Base-by-base conservation (phyloP, 2,113 vertebrate genomes). In the Pyxicephalus adspersus region DNA sequence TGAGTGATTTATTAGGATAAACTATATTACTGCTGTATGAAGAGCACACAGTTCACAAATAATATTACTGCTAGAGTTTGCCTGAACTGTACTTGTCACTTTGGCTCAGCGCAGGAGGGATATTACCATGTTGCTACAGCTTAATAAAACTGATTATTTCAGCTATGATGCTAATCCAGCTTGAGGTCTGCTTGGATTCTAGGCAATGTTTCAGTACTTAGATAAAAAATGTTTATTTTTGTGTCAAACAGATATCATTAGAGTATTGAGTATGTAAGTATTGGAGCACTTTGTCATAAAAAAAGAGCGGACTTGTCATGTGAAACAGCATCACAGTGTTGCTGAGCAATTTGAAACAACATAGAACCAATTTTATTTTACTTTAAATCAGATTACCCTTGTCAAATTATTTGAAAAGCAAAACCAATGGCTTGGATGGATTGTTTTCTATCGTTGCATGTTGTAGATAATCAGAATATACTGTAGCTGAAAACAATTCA, bases 141-240 rank as follows among this genome's bases (percentile, higher is more conserved):
- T 74, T 74, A 58, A 74, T 74, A 74, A 74, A 60, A 74, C 13
- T 19, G 71, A 74, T 60, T 74, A 74, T 74, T 74, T 74, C 71
- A 74, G 71, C 71, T 7, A 34, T 74, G 71, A 74, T 60, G 71
- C 29, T 74, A 74, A 74, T 23, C 22, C 54, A 58, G 58, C 28
- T 60, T 74, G 71, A 74, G 58, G n/a, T 3, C 29, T 58, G 8
- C 55, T 38, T n/a, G n/a, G 58, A 29, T 60, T 74, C 20, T 8
- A 22, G 54, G 71, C 71, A 74, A n/a, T 60, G 18, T 73, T 29
- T 73, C 28, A 73, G 22, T 58, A 58, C 34, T n/a, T 60, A 9
- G 55, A 38, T 7, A 22, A 58, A n/a, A n/a, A 31, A 60, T 74
- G 38, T 60, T 74, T 29, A 22, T 58, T 22, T 58, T n/a, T 0